Conservation (phyloP, 1,140 invertebrate genomes). For the Ladona fulva region DNA sequence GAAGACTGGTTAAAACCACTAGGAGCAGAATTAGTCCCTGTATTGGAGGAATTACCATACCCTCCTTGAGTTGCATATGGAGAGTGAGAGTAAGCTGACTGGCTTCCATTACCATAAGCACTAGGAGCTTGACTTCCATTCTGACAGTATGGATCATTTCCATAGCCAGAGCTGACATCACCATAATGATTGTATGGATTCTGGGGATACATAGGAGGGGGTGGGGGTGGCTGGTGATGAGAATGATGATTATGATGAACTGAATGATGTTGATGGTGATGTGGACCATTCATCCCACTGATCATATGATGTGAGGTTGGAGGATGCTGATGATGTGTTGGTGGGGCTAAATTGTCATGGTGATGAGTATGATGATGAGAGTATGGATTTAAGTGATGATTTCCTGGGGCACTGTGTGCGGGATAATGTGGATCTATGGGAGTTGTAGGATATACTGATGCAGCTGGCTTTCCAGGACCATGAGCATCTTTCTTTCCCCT, state of each 20-base stretch:
- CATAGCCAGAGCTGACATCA: background rate
- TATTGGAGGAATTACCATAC: background rate
- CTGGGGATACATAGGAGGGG: slow-evolving; percentile 3
- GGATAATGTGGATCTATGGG: background rate
- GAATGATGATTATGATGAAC: background rate
- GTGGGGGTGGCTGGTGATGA: slow-evolving; percentile 12
- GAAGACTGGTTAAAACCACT: background rate
- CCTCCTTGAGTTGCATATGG: background rate
- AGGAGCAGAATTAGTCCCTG: background rate
- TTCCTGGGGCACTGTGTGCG: background rate
- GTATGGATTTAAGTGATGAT: background rate
- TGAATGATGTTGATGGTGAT: background rate
- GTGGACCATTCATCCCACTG: background rate
- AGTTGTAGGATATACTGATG: background rate
- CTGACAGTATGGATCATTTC: background rate
- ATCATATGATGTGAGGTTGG: slow-evolving; percentile 8
- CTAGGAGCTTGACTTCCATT: background rate
- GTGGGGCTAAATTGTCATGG: background rate
- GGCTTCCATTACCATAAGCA: background rate
- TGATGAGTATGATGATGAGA: slow-evolving; percentile 13
- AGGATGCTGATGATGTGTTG: background rate
- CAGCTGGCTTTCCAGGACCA: slow-evolving; percentile 14
- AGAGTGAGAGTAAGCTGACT: background rate
- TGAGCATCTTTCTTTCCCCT: slow-evolving; percentile 20
- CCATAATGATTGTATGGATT: slow-evolving; percentile 12